Conservation (phyloP, 2,797 vertebrate genomes). For the Perodicticus potto region DNA sequence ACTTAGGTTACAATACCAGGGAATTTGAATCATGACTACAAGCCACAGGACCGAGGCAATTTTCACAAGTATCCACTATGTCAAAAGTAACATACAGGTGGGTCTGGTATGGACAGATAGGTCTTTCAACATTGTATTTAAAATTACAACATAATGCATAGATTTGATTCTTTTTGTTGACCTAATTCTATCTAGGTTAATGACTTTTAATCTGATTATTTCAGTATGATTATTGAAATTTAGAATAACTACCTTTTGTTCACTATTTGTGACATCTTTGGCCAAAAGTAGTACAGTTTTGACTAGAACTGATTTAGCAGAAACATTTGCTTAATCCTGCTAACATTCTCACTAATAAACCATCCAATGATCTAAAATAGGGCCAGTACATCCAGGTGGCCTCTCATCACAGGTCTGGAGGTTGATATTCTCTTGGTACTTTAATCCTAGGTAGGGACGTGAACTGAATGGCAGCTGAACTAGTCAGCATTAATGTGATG, state of each 20-base stretch:
- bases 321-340: slow-evolving; percentile 63
- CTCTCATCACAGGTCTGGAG: slow-evolving; percentile 24
- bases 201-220: background rate
- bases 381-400: slow-evolving; percentile 62
- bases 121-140: background rate
- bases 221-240: slow-evolving; percentile 29
- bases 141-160: background rate
- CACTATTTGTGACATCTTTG: slow-evolving; percentile 15
- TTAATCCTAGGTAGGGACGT: background rate
- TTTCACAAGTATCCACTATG: background rate
- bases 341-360: slow-evolving; percentile 43
- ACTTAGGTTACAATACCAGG: background rate
- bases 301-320: slow-evolving; percentile 48
- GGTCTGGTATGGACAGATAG: background rate
- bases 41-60: background rate
- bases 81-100: background rate
- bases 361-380: background rate
- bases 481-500: background rate
- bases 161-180: background rate
- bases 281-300: slow-evolving; percentile 50
- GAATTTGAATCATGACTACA: background rate
- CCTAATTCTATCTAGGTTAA: slow-evolving; percentile 45
- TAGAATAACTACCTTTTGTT: background rate
- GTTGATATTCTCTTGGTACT: background rate
- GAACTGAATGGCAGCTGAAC: slow-evolving; percentile 20